These are phyloP conservation scores for Drosophila ficusphila DNA, from an alignment of 1,140 invertebrate genomes.

Conservation along the genomic window DNA sequence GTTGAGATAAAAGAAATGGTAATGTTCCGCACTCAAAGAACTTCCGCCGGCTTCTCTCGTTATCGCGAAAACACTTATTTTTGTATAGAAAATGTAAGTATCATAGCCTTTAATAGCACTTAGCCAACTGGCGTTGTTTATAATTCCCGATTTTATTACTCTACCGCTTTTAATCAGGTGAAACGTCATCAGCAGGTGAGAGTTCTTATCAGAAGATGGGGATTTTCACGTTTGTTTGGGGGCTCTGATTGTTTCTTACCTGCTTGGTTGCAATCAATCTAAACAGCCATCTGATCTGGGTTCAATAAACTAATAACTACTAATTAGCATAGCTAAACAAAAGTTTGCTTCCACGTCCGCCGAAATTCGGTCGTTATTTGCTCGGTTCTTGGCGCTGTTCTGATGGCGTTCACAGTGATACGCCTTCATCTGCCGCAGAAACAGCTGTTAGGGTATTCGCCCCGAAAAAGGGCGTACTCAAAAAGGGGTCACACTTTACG, in stretches of 20 bases:
- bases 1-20: constrained; percentile 31
- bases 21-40: constrained; percentile 14
- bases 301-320: constrained; percentile 10
- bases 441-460: constrained; percentile 16
- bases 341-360: constrained; percentile 25
- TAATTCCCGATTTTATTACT: not conserved
- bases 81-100: too few relatives aligned
- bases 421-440: not conserved
- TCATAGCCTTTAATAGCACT: not conserved
- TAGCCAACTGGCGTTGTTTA: not conserved
- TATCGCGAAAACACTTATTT: not conserved
- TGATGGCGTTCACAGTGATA: not conserved
- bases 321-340: constrained; percentile 32
- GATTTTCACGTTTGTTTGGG: not conserved
- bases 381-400: constrained; percentile 10
- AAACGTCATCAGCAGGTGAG: constrained; percentile 29
- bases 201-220: constrained; percentile 18
- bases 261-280: not conserved
- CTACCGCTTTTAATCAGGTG: constrained; percentile 12
- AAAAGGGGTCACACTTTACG: too few relatives aligned
- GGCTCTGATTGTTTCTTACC: constrained; percentile 1
- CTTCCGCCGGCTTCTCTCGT: constrained; percentile 13
- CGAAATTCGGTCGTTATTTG: not conserved
- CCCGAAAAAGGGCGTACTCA: not conserved
- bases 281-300: not conserved